These are phyloP conservation scores for Phenganax stokvisi DNA, from an alignment of 92 coral and sea anemone species.

Conservation along the genomic window DNA sequence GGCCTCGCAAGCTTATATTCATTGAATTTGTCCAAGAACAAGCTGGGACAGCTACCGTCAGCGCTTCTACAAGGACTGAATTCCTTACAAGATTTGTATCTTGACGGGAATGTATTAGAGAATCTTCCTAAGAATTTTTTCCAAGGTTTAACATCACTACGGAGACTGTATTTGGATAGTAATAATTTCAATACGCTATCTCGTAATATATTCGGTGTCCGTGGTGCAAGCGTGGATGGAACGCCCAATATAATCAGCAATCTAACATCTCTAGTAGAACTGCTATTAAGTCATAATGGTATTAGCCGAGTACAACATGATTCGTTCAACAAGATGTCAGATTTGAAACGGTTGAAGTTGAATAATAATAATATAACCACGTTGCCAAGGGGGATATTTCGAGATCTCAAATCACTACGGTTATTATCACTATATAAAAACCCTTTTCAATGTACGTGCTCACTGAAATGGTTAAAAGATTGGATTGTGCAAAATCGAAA, in stretches of 20 bases:
- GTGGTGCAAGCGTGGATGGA: conserved; percentile 53
- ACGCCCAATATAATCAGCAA: conserved; percentile 52
- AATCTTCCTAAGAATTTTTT: conserved; percentile 65
- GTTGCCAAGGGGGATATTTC: conserved; percentile 59
- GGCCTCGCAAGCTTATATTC: conserved; percentile 64
- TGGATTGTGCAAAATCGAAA: conserved; percentile 51
- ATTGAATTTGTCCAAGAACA: conserved; percentile 68
- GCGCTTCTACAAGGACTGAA: conserved; percentile 61
- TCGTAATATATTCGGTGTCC: conserved; percentile 56
- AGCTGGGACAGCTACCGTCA: conserved; percentile 64
- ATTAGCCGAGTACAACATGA: conserved; percentile 48
- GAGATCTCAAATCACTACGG: conserved; percentile 50
- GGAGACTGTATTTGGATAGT: conserved; percentile 61
- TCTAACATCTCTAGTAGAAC: conserved; percentile 51
- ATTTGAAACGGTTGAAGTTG: conserved; percentile 41
- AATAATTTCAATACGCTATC: conserved; percentile 65
- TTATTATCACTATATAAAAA: conserved; percentile 60
- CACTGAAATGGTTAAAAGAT: conserved; percentile 78
- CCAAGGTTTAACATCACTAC: conserved; percentile 62
- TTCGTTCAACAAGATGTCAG: conserved; percentile 37
- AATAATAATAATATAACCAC: conserved; percentile 60
- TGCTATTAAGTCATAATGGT: conserved; percentile 63
- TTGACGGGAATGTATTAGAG: conserved; percentile 66
- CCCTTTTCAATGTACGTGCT: conserved; percentile 90
- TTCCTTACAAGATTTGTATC: conserved; percentile 65